A percentile compares a stretch with the other conserved stretches of the same genome.
phyloP scores from a whole-genome alignment of 2,888 invertebrate species.

The Pollenia labialis region DNA sequence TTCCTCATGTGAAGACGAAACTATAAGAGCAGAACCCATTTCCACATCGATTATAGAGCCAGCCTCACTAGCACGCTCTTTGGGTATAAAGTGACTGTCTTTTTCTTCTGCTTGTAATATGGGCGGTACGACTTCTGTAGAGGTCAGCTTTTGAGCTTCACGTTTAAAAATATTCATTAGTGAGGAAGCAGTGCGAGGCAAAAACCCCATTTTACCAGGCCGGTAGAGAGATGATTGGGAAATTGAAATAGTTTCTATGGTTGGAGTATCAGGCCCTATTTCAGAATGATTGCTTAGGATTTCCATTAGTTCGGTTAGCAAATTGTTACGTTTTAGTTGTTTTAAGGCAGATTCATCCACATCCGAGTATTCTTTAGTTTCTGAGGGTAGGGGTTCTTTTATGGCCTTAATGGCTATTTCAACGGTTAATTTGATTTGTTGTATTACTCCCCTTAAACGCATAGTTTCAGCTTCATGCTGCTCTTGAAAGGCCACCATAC shows the following conservation, averaged over 20 bases:
- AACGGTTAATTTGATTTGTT: slow-evolving; percentile 87
- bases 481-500: slow-evolving; percentile 81
- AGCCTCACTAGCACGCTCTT: slow-evolving; percentile 73
- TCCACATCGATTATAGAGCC: slow-evolving; percentile 81
- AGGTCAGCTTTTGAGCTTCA: slow-evolving; percentile 76
- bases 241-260: slow-evolving; percentile 79
- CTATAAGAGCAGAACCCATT: slow-evolving; percentile 80
- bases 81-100: slow-evolving; percentile 75
- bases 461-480: slow-evolving; percentile 85
- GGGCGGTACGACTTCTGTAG: slow-evolving; percentile 74
- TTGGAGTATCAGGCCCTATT: slow-evolving; percentile 80
- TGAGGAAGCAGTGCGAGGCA: slow-evolving; percentile 83
- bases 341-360: slow-evolving; percentile 82
- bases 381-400: neutral
- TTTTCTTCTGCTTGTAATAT: slow-evolving; percentile 76
- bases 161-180: slow-evolving; percentile 79
- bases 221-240: slow-evolving; percentile 85
- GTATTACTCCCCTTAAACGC: slow-evolving; percentile 86
- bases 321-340: slow-evolving; percentile 85
- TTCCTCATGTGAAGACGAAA: slow-evolving; percentile 81
- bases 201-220: slow-evolving; percentile 88
- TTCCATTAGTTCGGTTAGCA: slow-evolving; percentile 85
- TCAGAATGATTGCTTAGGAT: slow-evolving; percentile 80
- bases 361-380: slow-evolving; percentile 73
- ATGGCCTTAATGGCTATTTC: slow-evolving; percentile 85